Conservation (phyloP, 2,888 invertebrate genomes). For the Trilocha varians region DNA sequence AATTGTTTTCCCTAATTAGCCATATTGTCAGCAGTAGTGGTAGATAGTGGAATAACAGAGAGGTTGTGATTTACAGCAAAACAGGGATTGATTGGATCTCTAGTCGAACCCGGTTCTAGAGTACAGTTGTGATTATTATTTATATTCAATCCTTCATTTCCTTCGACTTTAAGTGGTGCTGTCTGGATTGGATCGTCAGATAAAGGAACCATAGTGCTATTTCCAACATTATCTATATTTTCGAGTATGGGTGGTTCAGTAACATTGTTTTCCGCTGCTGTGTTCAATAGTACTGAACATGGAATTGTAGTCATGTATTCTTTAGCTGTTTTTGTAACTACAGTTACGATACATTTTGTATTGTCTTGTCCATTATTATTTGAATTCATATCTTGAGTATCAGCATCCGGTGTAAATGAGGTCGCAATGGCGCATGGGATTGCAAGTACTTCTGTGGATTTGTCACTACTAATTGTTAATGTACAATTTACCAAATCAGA, state of each 20-base stretch:
- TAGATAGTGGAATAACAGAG: conserved; percentile 49
- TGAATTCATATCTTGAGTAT: conserved; percentile 42
- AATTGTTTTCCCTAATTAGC: too few species aligned
- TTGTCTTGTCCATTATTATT: conserved; percentile 37
- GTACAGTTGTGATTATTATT: conserved; percentile 33
- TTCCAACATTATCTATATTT: conserved; percentile 20
- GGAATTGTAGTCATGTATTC: conserved; percentile 66
- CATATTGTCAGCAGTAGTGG: conserved; percentile 17
- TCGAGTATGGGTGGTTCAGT: conserved; percentile 44
- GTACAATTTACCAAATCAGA: conserved; percentile 61
- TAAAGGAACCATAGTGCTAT: conserved; percentile 16
- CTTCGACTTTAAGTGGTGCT: conserved; percentile 26
- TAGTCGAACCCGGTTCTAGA: conserved; percentile 33
- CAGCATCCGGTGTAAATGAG: conserved; percentile 61
- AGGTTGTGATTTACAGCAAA: conserved; percentile 46
- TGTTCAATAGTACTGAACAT: conserved; percentile 56
- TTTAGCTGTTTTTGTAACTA: conserved; percentile 50
- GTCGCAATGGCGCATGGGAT: conserved; percentile 69
- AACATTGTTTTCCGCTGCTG: conserved; percentile 64
- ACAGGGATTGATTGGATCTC: conserved; percentile 62
- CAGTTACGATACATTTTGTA: conserved; percentile 60
- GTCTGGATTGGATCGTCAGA: conserved; percentile 26
- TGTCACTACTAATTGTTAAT: conserved; percentile 49
- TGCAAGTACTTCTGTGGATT: conserved; percentile 56
- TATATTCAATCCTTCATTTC: conserved; percentile 18